Evolutionary conservation across 2,113 vertebrate species (phyloP).

Genomic region (Heteronetta atricapilla): DNA sequence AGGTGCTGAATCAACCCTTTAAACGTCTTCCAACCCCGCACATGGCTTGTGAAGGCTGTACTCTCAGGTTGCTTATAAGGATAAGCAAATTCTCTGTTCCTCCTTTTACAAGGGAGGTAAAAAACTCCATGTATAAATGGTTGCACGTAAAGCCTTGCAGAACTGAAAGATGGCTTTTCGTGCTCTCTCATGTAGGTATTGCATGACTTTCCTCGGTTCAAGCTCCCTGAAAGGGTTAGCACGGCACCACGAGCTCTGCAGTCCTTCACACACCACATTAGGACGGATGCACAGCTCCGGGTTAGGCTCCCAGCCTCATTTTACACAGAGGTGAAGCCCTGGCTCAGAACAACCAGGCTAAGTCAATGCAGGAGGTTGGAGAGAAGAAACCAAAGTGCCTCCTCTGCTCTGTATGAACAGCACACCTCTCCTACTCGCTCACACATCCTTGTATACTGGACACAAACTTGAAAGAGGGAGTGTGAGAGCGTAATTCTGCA

Average conservation of each 20-base stretch:
- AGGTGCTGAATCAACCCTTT: neutral
- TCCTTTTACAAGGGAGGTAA: neutral
- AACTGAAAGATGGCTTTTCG: neutral
- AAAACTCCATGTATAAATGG: neutral
- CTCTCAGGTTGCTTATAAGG: neutral
- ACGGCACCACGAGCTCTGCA: neutral
- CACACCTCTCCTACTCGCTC: neutral
- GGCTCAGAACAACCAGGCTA: neutral
- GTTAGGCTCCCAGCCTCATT: neutral
- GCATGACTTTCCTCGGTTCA: fast-evolving
- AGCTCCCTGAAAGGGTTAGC: neutral
- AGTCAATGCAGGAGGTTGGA: neutral
- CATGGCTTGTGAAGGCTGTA: fast-evolving
- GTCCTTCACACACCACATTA: fast-evolving
- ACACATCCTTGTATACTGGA: fast-evolving
- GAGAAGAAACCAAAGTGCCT: neutral
- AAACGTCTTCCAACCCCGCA: neutral
- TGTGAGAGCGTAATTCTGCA: neutral
- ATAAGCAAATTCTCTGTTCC: neutral
- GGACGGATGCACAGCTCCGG: neutral
- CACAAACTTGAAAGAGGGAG: neutral
- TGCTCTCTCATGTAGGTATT: too few species aligned
- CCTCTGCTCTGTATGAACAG: neutral
- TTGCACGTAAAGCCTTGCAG: neutral
- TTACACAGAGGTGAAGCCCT: fast-evolving